Conservation (phyloP, 92 coral and sea anemone species). For the Phenganax marumi region DNA sequence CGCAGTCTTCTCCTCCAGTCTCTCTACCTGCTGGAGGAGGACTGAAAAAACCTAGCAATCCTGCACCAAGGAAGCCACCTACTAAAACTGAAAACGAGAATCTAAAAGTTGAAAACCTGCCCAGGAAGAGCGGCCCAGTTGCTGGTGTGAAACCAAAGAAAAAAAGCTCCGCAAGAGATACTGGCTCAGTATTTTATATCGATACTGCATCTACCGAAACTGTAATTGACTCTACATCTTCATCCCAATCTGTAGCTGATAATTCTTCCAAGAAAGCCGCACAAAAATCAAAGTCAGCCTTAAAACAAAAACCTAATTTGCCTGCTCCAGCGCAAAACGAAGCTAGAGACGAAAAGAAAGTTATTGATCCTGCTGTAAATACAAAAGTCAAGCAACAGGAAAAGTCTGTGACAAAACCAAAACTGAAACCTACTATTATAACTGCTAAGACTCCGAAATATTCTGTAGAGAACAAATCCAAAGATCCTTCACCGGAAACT, state of each 20-base stretch:
- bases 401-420: constrained; percentile 39
- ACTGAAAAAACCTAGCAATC: constrained; percentile 3
- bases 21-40: not conserved
- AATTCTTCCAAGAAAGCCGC: constrained; percentile 2
- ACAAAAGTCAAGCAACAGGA: constrained; percentile 15
- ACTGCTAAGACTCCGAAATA: constrained; percentile 49
- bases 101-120: not conserved
- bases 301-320: constrained; percentile 42
- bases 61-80: constrained; percentile 45
- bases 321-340: constrained; percentile 13
- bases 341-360: constrained; percentile 16
- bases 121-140: not conserved
- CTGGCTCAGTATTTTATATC: constrained; percentile 30
- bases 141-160: not conserved
- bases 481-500: constrained; percentile 8
- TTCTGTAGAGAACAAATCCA: not conserved
- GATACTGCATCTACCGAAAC: constrained; percentile 5
- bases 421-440: constrained; percentile 54
- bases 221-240: not conserved
- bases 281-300: constrained; percentile 50
- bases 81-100: not conserved
- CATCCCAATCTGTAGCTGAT: not conserved
- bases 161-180: constrained; percentile 1
- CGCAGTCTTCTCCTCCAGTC: not conserved
- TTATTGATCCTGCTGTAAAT: constrained; percentile 3